Conservation (phyloP, 2,888 invertebrate genomes). For the Cylindroiulus punctatus region DNA sequence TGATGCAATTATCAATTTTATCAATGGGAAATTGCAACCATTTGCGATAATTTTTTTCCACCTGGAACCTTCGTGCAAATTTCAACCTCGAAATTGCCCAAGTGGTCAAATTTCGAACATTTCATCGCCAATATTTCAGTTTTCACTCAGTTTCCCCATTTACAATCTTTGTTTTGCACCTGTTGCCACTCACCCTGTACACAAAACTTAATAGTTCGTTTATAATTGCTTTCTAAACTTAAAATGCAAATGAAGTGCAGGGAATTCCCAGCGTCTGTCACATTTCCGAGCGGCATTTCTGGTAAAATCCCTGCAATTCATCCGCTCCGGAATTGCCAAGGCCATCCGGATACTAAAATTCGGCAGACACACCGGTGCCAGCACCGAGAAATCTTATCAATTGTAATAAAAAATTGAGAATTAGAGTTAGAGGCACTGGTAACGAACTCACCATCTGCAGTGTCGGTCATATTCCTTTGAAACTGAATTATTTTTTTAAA, state of each 20-base stretch:
- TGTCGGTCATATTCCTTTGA: conserved; percentile 15
- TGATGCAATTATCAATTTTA: too few relatives aligned
- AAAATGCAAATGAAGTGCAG: neutral
- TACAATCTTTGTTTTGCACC: too few relatives aligned
- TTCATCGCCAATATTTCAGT: too few relatives aligned
- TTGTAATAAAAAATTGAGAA: neutral
- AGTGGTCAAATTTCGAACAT: too few relatives aligned
- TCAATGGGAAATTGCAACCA: too few relatives aligned
- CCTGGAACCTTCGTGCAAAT: too few relatives aligned
- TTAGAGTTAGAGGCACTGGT: neutral
- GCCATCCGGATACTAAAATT: conserved; percentile 8
- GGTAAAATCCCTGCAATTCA: neutral
- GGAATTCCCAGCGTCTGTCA: neutral
- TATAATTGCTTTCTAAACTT: neutral
- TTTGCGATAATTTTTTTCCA: too few relatives aligned
- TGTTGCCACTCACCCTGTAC: too few relatives aligned
- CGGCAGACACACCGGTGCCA: neutral
- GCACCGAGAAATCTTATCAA: neutral
- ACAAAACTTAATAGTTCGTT: neutral
- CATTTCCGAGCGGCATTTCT: neutral
- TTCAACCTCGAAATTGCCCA: too few relatives aligned
- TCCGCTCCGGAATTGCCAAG: conserved; percentile 1
- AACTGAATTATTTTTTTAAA: neutral
- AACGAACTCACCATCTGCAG: conserved; percentile 37
- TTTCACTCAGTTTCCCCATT: too few relatives aligned